Evolutionary conservation across 2,888 invertebrate genomes (phyloP).

Genomic region (Cerastoderma edule): DNA sequence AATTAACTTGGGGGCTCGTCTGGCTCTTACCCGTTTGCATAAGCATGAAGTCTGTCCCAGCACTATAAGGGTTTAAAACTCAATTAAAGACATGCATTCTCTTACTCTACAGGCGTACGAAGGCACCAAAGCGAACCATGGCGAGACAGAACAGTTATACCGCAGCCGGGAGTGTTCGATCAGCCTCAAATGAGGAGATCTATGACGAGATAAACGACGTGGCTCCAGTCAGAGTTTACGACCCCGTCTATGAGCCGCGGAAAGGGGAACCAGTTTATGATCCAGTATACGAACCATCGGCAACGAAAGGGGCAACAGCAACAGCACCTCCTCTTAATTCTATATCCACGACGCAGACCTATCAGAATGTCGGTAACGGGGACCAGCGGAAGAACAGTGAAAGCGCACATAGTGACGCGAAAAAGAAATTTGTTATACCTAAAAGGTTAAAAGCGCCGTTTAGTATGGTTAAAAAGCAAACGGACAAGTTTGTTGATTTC

Average conservation of each 20-base stretch:
- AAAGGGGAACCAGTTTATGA: constrained; percentile 3
- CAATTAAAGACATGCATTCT: too few species aligned
- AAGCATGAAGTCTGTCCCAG: too few species aligned
- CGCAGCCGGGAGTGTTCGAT: constrained; percentile 9
- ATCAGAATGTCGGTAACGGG: not conserved
- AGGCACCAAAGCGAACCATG: not conserved
- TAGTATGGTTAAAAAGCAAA: constrained; percentile 13
- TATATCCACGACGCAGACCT: not conserved
- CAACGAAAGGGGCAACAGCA: not conserved
- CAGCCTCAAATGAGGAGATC: constrained; percentile 6
- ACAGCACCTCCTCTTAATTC: not conserved
- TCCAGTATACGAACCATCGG: constrained; percentile 3
- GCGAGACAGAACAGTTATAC: constrained; percentile 25
- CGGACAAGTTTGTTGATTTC: constrained; percentile 31
- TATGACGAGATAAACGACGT: constrained; percentile 36
- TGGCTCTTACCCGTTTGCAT: too few species aligned
- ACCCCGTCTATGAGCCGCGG: constrained; percentile 33
- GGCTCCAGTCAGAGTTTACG: constrained; percentile 18
- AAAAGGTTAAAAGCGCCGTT: constrained; percentile 22
- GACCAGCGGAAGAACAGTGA: not conserved
- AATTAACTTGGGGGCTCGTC: too few species aligned
- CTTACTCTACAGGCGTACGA: not conserved
- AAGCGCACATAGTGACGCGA: not conserved
- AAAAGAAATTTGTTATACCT: not conserved
- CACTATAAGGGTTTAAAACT: too few species aligned